Evolutionary conservation across 2,113 vertebrate species (phyloP).

Genomic region (Corvus cornix): DNA sequence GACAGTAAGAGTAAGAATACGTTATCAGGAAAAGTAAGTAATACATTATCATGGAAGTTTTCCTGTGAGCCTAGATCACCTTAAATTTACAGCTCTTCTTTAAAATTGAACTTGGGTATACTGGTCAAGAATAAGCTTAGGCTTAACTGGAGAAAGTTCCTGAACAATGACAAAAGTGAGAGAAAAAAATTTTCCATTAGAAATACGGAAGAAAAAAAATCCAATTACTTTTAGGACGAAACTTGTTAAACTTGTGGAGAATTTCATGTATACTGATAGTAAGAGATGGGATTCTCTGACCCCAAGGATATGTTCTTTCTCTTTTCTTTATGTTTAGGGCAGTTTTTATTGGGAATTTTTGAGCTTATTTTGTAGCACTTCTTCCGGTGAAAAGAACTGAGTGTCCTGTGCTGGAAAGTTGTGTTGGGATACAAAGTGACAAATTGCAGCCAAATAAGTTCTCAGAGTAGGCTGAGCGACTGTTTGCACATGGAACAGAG

Average conservation of each 20-base stretch:
- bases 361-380: background rate
- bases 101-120: background rate
- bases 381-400: background rate
- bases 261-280: background rate
- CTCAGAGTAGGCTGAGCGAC: background rate
- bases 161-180: background rate
- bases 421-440: background rate
- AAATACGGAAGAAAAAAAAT: background rate
- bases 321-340: background rate
- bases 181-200: background rate
- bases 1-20: background rate
- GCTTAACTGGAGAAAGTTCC: background rate
- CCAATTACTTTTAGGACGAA: background rate
- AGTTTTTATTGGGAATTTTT: background rate
- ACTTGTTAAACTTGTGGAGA: background rate
- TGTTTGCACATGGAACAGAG: background rate
- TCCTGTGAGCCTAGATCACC: background rate
- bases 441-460: background rate
- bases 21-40: background rate
- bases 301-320: background rate
- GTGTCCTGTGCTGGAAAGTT: background rate
- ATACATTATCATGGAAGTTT: background rate
- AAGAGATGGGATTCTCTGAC: background rate
- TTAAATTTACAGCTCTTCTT: background rate
- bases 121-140: background rate